phyloP scores from a whole-genome alignment of 2,113 vertebrate species.

The Chlamydotis undulata region DNA sequence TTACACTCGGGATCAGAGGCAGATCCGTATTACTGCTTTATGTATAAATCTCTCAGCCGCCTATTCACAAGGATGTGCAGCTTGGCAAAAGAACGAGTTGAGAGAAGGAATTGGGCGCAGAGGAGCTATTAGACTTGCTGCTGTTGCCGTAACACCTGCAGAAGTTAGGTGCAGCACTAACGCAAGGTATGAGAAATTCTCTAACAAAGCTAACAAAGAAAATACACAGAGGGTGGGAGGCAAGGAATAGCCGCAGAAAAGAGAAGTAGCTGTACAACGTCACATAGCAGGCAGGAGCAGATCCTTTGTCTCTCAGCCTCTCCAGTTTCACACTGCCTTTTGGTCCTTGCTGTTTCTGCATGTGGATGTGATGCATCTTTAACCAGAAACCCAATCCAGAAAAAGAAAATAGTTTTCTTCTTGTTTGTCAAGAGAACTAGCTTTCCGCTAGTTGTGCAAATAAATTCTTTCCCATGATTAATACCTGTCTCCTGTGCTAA shows the following conservation, averaged over 20 bases:
- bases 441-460: background rate
- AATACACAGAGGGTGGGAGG: background rate
- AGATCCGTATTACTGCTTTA: background rate
- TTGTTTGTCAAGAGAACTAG: background rate
- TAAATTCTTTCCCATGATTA: background rate
- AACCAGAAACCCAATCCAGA: background rate
- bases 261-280: background rate
- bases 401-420: background rate
- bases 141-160: background rate
- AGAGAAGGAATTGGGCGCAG: conserved; percentile 24
- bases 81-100: background rate
- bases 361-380: background rate
- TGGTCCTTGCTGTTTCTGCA: background rate
- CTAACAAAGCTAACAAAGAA: conserved; percentile 9
- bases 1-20: background rate
- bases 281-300: background rate
- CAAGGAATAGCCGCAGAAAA: background rate
- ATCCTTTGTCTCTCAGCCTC: background rate
- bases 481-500: conserved; percentile 31
- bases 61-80: conserved; percentile 13
- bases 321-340: background rate
- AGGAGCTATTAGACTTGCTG: background rate
- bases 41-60: background rate
- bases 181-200: background rate
- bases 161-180: background rate